phyloP scores from a whole-genome alignment of 2,797 vertebrate species.

The Scolopax bukidnonensis region DNA sequence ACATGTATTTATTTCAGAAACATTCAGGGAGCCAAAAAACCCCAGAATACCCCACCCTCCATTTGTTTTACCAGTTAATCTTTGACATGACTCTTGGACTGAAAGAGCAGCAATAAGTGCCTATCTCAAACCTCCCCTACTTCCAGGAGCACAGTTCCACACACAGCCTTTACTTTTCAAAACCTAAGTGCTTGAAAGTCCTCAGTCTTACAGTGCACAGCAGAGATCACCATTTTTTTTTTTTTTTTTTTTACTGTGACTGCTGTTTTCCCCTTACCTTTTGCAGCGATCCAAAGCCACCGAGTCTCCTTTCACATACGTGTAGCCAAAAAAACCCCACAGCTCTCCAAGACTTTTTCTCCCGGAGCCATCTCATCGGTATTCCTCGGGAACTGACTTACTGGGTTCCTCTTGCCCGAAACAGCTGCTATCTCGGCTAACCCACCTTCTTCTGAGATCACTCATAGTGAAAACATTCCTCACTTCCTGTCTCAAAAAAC shows the following conservation, averaged over 20 bases:
- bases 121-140: not conserved
- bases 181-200: not conserved
- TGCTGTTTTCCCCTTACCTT: conserved; percentile 55
- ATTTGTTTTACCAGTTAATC: conserved; percentile 38
- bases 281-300: conserved; percentile 1
- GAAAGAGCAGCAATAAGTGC: not conserved
- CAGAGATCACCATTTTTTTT: not conserved
- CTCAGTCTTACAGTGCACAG: not conserved
- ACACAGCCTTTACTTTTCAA: not conserved
- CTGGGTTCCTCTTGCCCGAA: not conserved
- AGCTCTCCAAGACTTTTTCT: not conserved
- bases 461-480: conserved; percentile 80
- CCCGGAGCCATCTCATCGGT: conserved; percentile 50
- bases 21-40: not conserved
- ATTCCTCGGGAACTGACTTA: conserved; percentile 8
- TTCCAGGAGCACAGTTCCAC: not conserved
- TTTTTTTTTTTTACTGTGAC: not conserved
- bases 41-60: not conserved
- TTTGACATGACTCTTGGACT: conserved; percentile 34
- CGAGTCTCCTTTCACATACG: not conserved
- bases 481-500: conserved; percentile 84
- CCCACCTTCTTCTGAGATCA: conserved; percentile 61
- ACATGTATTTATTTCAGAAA: not conserved
- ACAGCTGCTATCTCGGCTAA: conserved; percentile 60
- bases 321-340: rapidly evolving